Evolutionary conservation across 2,113 vertebrate species (phyloP).

Genomic region (Myotis lucifugus): DNA sequence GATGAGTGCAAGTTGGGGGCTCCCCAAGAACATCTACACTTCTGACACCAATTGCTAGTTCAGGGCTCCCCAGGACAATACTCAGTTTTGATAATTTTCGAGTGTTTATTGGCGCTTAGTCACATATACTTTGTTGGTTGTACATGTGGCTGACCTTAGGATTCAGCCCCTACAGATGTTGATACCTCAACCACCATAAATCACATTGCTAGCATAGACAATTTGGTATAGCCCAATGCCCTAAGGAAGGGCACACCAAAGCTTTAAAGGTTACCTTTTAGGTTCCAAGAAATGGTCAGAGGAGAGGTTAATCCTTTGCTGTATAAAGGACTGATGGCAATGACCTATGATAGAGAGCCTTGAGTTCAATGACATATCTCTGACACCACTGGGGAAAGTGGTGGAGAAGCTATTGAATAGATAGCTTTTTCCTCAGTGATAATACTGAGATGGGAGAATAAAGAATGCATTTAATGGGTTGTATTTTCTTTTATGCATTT

Average conservation of each 20-base stretch:
- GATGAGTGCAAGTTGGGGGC: neutral
- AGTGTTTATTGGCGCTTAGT: neutral
- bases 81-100: neutral
- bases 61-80: neutral
- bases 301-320: neutral
- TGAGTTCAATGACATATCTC: neutral
- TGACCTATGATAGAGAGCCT: neutral
- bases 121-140: neutral
- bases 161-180: neutral
- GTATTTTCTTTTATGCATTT: neutral
- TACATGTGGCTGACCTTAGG: neutral
- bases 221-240: neutral
- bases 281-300: neutral
- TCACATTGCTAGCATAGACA: neutral
- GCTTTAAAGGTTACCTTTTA: neutral
- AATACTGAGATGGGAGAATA: neutral
- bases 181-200: neutral
- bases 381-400: neutral
- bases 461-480: neutral
- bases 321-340: neutral
- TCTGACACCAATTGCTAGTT: neutral
- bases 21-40: neutral
- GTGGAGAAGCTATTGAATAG: neutral
- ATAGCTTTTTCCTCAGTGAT: neutral
- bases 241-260: accelerated